Evolutionary conservation across 1,140 invertebrate genomes (phyloP).

Genomic region (Galendromus occidentalis): DNA sequence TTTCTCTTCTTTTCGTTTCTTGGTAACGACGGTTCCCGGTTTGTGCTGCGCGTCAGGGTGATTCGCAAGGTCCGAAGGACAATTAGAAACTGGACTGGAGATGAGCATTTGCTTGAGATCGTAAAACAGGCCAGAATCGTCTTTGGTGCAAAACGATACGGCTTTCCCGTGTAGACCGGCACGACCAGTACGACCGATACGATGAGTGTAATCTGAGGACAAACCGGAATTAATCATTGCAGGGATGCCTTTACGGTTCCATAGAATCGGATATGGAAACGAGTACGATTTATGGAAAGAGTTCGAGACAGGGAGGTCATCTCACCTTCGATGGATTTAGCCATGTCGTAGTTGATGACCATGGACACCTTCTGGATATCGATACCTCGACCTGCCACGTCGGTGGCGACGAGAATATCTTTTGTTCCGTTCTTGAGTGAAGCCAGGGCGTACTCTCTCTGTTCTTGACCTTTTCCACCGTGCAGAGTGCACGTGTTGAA

Average conservation of each 20-base stretch:
- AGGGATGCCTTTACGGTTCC: too few relatives aligned
- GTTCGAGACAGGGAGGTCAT: too few relatives aligned
- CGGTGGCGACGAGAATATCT: slow-evolving; percentile 97
- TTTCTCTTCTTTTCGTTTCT: slow-evolving; percentile 77
- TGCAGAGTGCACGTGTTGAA: slow-evolving; percentile 92
- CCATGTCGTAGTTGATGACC: slow-evolving; percentile 99
- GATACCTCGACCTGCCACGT: slow-evolving; percentile 98
- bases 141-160: slow-evolving; percentile 88
- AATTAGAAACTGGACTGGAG: slow-evolving; percentile 74
- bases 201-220: slow-evolving; percentile 82
- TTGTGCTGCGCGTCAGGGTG: slow-evolving; percentile 97
- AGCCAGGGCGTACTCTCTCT: slow-evolving; percentile 90
- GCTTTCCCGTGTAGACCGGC: slow-evolving; percentile 92
- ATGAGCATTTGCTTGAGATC: slow-evolving; percentile 84
- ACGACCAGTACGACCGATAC: slow-evolving; percentile 95
- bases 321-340: slow-evolving; percentile 80
- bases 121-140: slow-evolving; percentile 85
- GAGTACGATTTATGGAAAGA: background rate
- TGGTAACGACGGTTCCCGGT: slow-evolving; percentile 75
- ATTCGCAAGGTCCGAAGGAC: slow-evolving; percentile 88
- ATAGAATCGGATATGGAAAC: too few relatives aligned
- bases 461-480: slow-evolving; percentile 98
- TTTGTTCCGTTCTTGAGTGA: slow-evolving; percentile 78
- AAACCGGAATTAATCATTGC: slow-evolving; percentile 18
- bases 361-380: slow-evolving; percentile 97